A percentile compares a stretch with the other conserved stretches of the same genome.
These are phyloP conservation scores for Orius laevigatus DNA, from an alignment of 1,140 invertebrate genomes.

Conservation along the genomic window DNA sequence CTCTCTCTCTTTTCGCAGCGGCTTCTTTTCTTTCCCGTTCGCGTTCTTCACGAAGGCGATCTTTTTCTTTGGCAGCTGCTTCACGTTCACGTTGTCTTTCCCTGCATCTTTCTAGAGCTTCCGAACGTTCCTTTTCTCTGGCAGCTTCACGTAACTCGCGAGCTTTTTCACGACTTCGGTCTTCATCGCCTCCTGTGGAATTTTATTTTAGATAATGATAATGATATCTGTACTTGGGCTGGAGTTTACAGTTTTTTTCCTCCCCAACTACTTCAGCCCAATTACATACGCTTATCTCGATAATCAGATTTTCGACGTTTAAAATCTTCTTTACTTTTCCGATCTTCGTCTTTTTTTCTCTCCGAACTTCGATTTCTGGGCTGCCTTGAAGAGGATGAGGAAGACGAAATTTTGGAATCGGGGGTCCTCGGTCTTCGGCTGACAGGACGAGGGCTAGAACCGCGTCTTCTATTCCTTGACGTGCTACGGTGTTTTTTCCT, in stretches of 20 bases:
- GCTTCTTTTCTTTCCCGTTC: slow-evolving; percentile 21
- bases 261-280: no score
- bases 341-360: slow-evolving; percentile 15
- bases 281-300: slow-evolving; percentile 9
- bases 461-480: slow-evolving; percentile 5
- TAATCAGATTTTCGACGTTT: slow-evolving; percentile 12
- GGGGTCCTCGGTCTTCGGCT: slow-evolving; percentile 2
- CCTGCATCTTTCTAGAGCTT: slow-evolving; percentile 22
- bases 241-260: no score
- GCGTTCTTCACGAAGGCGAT: slow-evolving; percentile 23
- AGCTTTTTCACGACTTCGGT: background rate
- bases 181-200: background rate
- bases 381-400: background rate
- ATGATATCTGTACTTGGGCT: no score
- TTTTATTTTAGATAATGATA: background rate
- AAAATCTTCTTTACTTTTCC: slow-evolving; percentile 10
- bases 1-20: slow-evolving; percentile 23
- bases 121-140: slow-evolving; percentile 20
- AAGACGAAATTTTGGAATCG: background rate
- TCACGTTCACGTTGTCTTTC: slow-evolving; percentile 29
- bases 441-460: background rate
- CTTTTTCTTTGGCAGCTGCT: slow-evolving; percentile 23
- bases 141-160: slow-evolving; percentile 16
- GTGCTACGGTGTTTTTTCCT: slow-evolving; percentile 4
- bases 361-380: slow-evolving; percentile 8